These are phyloP conservation scores for Epinephelus coioides DNA, from an alignment of 2,797 vertebrate species.

Conservation along the genomic window DNA sequence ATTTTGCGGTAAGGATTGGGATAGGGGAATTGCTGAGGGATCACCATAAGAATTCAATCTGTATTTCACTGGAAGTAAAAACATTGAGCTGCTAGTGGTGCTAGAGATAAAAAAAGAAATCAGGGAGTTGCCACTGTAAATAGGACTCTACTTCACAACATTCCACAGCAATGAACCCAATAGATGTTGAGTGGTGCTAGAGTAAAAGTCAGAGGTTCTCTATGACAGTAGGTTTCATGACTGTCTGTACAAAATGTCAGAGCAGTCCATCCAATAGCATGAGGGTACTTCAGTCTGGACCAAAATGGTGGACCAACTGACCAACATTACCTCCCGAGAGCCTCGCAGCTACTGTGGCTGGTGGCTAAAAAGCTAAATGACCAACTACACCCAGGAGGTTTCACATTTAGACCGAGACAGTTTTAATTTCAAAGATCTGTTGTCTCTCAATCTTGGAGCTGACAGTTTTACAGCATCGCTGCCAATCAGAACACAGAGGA, in stretches of 20 bases:
- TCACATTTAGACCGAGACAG: slow-evolving; percentile 52
- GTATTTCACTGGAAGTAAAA: no score
- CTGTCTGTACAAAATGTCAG: slow-evolving; percentile 17
- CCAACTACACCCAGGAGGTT: slow-evolving; percentile 41
- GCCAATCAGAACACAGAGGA: slow-evolving; percentile 49
- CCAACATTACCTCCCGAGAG: not conserved
- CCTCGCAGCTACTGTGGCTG: not conserved
- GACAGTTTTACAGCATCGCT: slow-evolving; percentile 62
- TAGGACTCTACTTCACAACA: no score
- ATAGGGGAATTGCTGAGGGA: no score
- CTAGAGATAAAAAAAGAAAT: no score
- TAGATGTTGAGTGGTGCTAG: no score
- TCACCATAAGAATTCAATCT: no score
- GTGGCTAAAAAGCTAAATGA: slow-evolving; percentile 24
- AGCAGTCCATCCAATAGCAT: not conserved
- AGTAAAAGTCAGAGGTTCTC: not conserved
- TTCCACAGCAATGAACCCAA: no score
- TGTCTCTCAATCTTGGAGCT: slow-evolving; percentile 61
- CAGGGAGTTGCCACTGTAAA: no score
- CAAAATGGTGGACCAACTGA: not conserved
- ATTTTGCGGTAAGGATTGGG: no score
- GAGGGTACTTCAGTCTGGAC: slow-evolving; percentile 9
- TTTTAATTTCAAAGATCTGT: slow-evolving; percentile 53
- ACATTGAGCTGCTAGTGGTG: no score
- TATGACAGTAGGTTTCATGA: not conserved